Evolutionary conservation across 2,113 vertebrate species (phyloP).

Genomic region (Elaphurus davidianus): DNA sequence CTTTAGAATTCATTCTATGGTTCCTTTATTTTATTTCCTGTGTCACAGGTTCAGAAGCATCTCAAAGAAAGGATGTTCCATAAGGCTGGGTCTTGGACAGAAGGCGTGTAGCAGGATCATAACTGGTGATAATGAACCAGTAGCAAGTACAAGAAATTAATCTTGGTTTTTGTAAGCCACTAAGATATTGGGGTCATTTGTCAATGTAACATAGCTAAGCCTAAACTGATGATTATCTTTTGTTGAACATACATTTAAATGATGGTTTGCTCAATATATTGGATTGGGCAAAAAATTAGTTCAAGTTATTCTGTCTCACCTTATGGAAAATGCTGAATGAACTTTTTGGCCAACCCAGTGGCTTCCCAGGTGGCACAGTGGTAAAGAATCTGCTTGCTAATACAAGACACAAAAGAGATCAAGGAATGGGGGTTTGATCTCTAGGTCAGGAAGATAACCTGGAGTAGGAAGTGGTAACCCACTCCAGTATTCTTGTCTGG

Average conservation of each 20-base stretch:
- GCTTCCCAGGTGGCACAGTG: not conserved
- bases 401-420: not conserved
- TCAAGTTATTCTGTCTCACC: not conserved
- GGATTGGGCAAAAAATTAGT: not conserved
- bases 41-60: not conserved
- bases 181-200: not conserved
- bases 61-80: not conserved
- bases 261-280: not conserved
- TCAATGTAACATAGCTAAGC: not conserved
- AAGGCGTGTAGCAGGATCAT: accelerated
- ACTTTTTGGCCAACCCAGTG: not conserved
- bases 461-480: not conserved
- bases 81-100: not conserved
- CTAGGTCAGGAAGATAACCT: not conserved
- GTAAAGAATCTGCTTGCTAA: not conserved
- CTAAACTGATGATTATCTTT: not conserved
- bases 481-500: not conserved
- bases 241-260: not conserved
- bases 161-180: not conserved
- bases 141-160: not conserved
- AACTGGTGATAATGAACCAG: not conserved
- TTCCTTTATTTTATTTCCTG: not conserved
- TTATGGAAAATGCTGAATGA: not conserved
- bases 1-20: not conserved
- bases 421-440: not conserved